These are phyloP conservation scores for Lysiphlebus fabarum DNA, from an alignment of 1,140 invertebrate species.

Conservation along the genomic window DNA sequence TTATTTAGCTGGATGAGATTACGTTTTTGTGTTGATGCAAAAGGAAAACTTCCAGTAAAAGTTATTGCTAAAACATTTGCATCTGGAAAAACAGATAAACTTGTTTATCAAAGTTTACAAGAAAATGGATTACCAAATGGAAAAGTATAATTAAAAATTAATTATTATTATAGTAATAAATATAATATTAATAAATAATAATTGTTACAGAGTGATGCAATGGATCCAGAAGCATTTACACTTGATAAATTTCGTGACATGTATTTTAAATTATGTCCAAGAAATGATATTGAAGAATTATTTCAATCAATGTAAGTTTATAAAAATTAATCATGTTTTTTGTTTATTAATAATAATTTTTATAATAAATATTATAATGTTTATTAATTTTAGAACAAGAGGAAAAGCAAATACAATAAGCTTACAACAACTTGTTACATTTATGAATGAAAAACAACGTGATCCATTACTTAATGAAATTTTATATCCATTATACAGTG, in stretches of 20 bases:
- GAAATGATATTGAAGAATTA: conserved; percentile 98
- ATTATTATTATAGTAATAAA: conserved; percentile 9
- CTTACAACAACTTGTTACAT: conserved; percentile 83
- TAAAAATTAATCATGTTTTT: background rate
- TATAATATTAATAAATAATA: background rate
- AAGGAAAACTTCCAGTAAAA: conserved; percentile 96
- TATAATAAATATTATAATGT: conserved; percentile 16
- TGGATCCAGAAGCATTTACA: conserved; percentile 90
- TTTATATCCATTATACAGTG: conserved; percentile 93
- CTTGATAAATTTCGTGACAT: conserved; percentile 98
- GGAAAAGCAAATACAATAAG: conserved; percentile 81
- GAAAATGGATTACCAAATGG: conserved; percentile 91
- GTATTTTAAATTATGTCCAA: conserved; percentile 97
- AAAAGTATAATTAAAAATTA: conserved; percentile 60
- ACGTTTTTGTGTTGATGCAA: conserved; percentile 85
- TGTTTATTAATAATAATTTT: conserved; percentile 1
- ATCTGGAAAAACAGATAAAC: conserved; percentile 95
- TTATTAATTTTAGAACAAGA: conserved; percentile 71
- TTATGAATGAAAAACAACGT: conserved; percentile 96
- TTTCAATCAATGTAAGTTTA: conserved; percentile 91
- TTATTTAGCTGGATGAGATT: conserved; percentile 92
- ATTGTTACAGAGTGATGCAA: conserved; percentile 74
- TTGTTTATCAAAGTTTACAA: conserved; percentile 94
- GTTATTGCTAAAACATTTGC: conserved; percentile 96
- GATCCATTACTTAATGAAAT: conserved; percentile 99